Evolutionary conservation across 2,888 invertebrate species (phyloP).

Genomic region (Ctena decussata): DNA sequence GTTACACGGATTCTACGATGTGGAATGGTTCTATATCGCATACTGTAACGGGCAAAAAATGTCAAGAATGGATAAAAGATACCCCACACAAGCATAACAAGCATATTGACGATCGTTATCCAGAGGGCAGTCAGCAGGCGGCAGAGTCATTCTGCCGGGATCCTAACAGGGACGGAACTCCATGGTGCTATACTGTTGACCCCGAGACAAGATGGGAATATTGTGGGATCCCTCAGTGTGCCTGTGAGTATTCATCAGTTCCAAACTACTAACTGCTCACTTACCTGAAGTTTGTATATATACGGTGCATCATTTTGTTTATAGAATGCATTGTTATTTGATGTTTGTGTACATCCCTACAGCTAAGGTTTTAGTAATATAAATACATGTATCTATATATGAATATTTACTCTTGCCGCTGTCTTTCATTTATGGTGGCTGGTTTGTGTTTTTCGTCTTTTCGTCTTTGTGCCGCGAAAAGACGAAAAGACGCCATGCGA

Average conservation of each 20-base stretch:
- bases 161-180: constrained; percentile 54
- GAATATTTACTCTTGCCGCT: no score
- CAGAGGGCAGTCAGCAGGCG: constrained; percentile 29
- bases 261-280: no score
- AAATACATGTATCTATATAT: no score
- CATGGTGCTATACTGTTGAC: constrained; percentile 51
- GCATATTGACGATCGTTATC: constrained; percentile 30
- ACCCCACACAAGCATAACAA: constrained; percentile 23
- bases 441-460: no score
- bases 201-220: constrained; percentile 39
- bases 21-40: constrained; percentile 34
- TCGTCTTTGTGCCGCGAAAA: no score
- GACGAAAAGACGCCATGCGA: no score
- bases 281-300: no score
- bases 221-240: constrained; percentile 34
- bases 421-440: no score
- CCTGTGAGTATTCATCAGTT: constrained; percentile 24
- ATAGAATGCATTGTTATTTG: no score
- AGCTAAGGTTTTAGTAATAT: no score
- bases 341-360: no score
- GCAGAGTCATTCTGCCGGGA: constrained; percentile 55
- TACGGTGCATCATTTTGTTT: no score
- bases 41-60: constrained; percentile 29
- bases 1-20: constrained; percentile 24
- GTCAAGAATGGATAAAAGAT: constrained; percentile 39